These are phyloP conservation scores for Triops longicaudatus DNA, from an alignment of 1,140 invertebrate genomes.

Conservation along the genomic window DNA sequence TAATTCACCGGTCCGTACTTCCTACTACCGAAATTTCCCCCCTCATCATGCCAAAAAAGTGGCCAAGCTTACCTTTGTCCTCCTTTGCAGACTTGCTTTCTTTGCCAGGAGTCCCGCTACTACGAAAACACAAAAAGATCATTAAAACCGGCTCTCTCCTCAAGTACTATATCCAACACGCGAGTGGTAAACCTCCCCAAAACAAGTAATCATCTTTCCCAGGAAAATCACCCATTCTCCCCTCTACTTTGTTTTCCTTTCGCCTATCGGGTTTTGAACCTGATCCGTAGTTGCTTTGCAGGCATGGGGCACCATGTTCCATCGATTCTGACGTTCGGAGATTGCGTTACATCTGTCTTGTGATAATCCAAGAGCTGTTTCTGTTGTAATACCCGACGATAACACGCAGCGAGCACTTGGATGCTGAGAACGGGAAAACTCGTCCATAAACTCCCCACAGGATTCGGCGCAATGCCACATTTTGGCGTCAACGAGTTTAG, in stretches of 20 bases:
- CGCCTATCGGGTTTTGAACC: background rate
- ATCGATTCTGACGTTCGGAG: background rate
- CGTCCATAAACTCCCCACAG: background rate
- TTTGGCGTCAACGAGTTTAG: background rate
- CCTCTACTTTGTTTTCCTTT: background rate
- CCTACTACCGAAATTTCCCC: background rate
- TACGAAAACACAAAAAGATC: background rate
- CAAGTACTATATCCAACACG: background rate
- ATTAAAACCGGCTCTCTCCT: background rate
- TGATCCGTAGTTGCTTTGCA: background rate
- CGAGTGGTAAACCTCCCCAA: too few relatives aligned
- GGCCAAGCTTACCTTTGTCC: slow-evolving; percentile 29
- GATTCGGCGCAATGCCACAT: background rate
- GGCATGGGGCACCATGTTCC: background rate
- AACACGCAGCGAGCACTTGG: slow-evolving; percentile 26
- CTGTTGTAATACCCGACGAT: slow-evolving; percentile 5
- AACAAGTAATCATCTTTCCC: too few relatives aligned
- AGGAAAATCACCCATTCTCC: background rate
- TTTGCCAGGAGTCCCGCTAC: background rate
- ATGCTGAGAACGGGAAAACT: slow-evolving; percentile 23
- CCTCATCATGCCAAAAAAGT: background rate
- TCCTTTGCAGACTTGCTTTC: slow-evolving; percentile 28
- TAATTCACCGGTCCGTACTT: background rate
- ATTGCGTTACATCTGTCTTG: background rate
- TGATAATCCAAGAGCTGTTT: background rate